These are phyloP conservation scores for Idaea aversata DNA, from an alignment of 2,888 invertebrate genomes.

Conservation along the genomic window DNA sequence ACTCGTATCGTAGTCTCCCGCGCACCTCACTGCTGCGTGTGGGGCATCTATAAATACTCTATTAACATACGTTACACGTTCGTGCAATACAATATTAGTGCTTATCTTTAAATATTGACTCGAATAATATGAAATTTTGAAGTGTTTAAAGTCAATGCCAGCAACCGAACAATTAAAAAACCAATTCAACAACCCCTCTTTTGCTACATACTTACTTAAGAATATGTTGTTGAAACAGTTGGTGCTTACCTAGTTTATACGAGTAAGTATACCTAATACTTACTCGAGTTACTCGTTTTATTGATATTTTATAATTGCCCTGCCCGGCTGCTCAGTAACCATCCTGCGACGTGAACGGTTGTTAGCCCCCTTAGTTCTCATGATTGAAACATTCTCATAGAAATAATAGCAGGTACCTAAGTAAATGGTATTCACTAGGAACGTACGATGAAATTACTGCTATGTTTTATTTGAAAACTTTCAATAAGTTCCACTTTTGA, in stretches of 20 bases:
- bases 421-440: background rate
- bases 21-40: conserved; percentile 70
- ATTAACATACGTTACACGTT: conserved; percentile 56
- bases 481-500: background rate
- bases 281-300: conserved; percentile 26
- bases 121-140: conserved; percentile 40
- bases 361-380: conserved; percentile 58
- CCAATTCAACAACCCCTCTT: conserved; percentile 18
- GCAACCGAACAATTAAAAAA: conserved; percentile 15
- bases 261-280: no score
- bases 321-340: background rate
- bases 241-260: conserved; percentile 11
- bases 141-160: conserved; percentile 31
- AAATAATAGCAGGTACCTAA: conserved; percentile 47
- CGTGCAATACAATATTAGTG: conserved; percentile 52
- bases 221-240: conserved; percentile 23
- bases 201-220: conserved; percentile 23
- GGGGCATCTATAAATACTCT: conserved; percentile 75
- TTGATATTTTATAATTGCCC: background rate
- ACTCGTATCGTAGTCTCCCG: conserved; percentile 56
- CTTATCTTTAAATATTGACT: conserved; percentile 33
- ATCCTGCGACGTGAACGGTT: conserved; percentile 45
- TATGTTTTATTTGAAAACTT: background rate
- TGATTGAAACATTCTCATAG: conserved; percentile 64
- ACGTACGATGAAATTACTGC: background rate